Evolutionary conservation across 2,797 vertebrate species (phyloP), one percentile per base, ranked within the genome.

Genomic region (Onychomys torridus): DNA sequence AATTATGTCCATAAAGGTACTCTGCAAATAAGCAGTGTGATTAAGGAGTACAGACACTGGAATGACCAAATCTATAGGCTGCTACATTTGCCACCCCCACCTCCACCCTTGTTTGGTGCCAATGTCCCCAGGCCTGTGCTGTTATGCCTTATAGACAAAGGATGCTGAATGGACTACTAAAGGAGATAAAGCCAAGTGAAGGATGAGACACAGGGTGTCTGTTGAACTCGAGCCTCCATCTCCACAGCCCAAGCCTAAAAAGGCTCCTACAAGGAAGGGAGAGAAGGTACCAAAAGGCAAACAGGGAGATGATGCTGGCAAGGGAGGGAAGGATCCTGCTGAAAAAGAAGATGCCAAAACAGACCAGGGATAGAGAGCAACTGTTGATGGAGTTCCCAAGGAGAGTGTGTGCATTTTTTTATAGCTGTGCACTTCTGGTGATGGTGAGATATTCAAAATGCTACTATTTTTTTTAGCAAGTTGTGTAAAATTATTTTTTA

Each of bases 401-500:
- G 40, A 43, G 4, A 43, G n/a, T 40, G 21, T 37, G 5, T 43
- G 4, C 25, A 43, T 46, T 65, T 65, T 65, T 67, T 67, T 6
- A 67, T 49, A 69, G 8, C 63, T 67, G 43, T 23, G 3, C 1
- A 52, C 43, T 52, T 69, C 63, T 69, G 21, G 63, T 52, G 83
- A 49, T 12, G 27, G 46, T 52, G 21, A 25, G 21, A 16, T n/a
- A 16, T n/a, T n/a, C 25, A 32, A 69, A 86, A 25, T 69, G 34
- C 12, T n/a, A 49, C 4, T 52, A 37, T 86, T 69, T 16, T 12
- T 17, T 23, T 99, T 99, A 99, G 99, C 99, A 99, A 99, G 99
- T 99, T 99, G 99, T 99, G 99, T 99, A 99, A 99, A 99, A 99
- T 99, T 98, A 98, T 98, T 98, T 94, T 98, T 8, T 25, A 46